phyloP scores from a whole-genome alignment of 1,140 invertebrate species.

The Listronotus oregonensis region DNA sequence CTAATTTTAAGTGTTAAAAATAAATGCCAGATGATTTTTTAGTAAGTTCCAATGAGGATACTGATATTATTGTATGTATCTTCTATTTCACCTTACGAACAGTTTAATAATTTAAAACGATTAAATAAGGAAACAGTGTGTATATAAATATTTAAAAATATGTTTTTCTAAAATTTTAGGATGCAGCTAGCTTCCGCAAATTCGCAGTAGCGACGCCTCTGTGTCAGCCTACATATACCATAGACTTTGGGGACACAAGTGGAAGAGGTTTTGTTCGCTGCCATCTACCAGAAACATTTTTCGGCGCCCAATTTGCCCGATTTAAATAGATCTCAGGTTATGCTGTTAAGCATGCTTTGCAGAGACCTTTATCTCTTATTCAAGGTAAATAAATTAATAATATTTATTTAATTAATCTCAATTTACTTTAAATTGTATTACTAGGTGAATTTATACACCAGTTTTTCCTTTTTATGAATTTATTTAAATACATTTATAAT shows the following conservation, averaged over 20 bases:
- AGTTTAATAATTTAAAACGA: background rate
- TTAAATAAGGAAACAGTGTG: no score
- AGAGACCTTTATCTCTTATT: constrained; percentile 94
- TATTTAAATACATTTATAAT: no score
- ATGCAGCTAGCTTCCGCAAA: constrained; percentile 92
- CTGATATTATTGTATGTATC: constrained; percentile 2
- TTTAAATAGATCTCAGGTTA: constrained; percentile 97
- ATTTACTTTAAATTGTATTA: no score
- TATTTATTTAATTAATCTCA: no score
- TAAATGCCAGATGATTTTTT: constrained; percentile 15
- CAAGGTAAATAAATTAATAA: constrained; percentile 67
- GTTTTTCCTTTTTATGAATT: no score
- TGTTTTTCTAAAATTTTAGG: constrained; percentile 60
- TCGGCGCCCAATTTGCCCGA: constrained; percentile 97
- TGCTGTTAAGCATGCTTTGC: constrained; percentile 98
- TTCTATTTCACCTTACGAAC: constrained; percentile 18
- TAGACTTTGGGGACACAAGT: constrained; percentile 93
- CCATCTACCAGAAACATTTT: constrained; percentile 93
- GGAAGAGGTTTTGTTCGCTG: constrained; percentile 92
- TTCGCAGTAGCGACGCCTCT: constrained; percentile 94
- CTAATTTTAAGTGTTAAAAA: constrained; percentile 6
- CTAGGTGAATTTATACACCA: no score
- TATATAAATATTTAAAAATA: no score
- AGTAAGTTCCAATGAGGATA: constrained; percentile 18
- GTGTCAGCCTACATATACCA: constrained; percentile 99